phyloP scores from a whole-genome alignment of 2,888 invertebrate genomes.

The Microctonus hyperodae region DNA sequence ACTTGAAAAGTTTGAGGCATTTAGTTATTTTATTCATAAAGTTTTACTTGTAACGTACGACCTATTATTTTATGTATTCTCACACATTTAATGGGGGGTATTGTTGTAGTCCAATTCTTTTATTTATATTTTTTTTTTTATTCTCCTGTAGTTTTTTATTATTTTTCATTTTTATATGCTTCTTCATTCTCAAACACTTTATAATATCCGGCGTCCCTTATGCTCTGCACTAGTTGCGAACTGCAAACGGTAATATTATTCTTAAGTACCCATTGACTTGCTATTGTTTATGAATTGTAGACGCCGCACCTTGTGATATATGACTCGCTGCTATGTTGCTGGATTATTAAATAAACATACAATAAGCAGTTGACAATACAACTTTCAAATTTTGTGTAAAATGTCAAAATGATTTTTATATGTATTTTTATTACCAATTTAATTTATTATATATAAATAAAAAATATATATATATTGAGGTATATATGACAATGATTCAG shows the following conservation, averaged over 20 bases:
- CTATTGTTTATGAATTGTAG: constrained; percentile 39
- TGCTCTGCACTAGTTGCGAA: constrained; percentile 33
- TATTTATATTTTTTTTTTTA: constrained; percentile 1
- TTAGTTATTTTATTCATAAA: background rate
- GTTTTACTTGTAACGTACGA: background rate
- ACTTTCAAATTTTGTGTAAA: background rate
- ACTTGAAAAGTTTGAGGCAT: background rate
- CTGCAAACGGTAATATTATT: constrained; percentile 38
- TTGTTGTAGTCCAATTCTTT: background rate
- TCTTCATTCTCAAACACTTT: background rate
- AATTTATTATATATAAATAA: background rate
- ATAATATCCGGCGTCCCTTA: background rate
- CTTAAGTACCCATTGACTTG: constrained; percentile 36
- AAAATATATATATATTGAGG: too few relatives aligned
- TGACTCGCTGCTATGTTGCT: background rate
- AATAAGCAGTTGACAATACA: constrained; percentile 2
- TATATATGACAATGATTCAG: too few relatives aligned
- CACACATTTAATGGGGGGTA: background rate
- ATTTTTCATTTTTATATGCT: background rate
- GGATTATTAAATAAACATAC: too few relatives aligned
- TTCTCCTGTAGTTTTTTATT: too few relatives aligned
- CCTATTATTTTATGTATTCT: background rate
- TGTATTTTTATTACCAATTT: background rate
- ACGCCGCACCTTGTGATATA: constrained; percentile 29
- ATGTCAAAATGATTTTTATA: background rate